These are phyloP conservation scores for Galaxea fascicularis DNA, from an alignment of 92 coral and sea anemone genomes.

Conservation along the genomic window DNA sequence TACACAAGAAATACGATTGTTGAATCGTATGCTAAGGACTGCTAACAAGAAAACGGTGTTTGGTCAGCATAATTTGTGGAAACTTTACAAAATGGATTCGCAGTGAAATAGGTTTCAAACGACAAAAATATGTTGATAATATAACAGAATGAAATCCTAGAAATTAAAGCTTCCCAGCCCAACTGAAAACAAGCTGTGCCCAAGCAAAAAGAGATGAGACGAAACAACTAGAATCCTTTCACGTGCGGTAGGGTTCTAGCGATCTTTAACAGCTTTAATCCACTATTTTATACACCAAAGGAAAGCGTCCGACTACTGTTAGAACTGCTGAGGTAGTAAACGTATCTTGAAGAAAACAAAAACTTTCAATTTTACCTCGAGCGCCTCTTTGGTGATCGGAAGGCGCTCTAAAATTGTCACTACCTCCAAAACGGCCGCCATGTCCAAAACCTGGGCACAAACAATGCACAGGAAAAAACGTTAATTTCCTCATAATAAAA, in stretches of 20 bases:
- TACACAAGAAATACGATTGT: too few species aligned
- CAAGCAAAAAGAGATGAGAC: neutral
- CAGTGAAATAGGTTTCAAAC: neutral
- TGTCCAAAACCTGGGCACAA: conserved; percentile 93
- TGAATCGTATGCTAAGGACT: too few species aligned
- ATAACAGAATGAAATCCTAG: neutral
- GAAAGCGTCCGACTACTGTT: neutral
- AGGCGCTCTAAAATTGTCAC: conserved; percentile 96
- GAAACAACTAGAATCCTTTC: conserved; percentile 1
- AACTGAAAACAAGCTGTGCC: neutral
- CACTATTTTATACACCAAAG: neutral
- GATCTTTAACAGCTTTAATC: neutral
- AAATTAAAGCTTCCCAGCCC: neutral
- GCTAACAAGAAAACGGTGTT: conserved; percentile 11
- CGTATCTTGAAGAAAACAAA: neutral
- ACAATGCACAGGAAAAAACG: conserved; percentile 50
- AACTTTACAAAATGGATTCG: neutral
- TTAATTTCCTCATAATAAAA: conserved; percentile 37
- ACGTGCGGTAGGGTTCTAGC: neutral
- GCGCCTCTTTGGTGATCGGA: conserved; percentile 97
- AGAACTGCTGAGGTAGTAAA: neutral
- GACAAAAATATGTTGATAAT: neutral
- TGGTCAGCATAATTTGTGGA: neutral
- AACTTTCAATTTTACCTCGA: conserved; percentile 75
- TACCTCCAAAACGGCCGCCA: conserved; percentile 99